Base-by-base conservation (phyloP, 2,113 vertebrate genomes). In the Benitochromis conjunctus region DNA sequence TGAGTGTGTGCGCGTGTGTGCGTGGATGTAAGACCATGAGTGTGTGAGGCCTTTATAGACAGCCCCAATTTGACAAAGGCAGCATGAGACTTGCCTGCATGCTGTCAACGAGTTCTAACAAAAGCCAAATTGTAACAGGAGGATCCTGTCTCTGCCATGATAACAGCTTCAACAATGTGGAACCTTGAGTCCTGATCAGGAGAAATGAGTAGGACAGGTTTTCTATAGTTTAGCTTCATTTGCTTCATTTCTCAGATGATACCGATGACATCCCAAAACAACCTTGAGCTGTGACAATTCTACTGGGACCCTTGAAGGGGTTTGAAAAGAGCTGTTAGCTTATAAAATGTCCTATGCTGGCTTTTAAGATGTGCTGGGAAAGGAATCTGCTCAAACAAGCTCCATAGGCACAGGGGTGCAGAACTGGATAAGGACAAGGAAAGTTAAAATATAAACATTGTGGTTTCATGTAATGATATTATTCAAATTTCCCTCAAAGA, bases 141-240 rank as follows among this genome's bases (percentile, higher is more conserved):
- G 88, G 89, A 88, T 88, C 78, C 90, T 91, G 92, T 57, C 84
- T 81, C 24, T 9, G 76, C 78, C 69, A n/a, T 60, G 92, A 94
- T 94, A 95, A 94, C 88, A 55, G 86, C 76, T 58, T 55, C 69
- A 57, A 92, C 91, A 91, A 90, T 92, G 77, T 55, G 56, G 43
- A 78, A 84, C 24, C 48, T 57, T 10, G 51, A 4, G 26, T 79
- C 77, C 64, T 76, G 78, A 87, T 90, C 81, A 64, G 51, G 66
- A 84, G 57, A 89, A 92, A 88, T 77, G 76, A 87, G 79, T 5
- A 8, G 10, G 36, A 81, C 48, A 48, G 46, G 38, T 84, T 86
- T 79, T 89, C 64, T 62, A 79, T 85, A 56, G 69, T 90, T 91
- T 86, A 38, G 46, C 80, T 88, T 83, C 29, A 86, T 85, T 91